Evolutionary conservation across 2,888 invertebrate genomes (phyloP), one percentile per base, ranked within the genome.

Genomic region (Meteorus cinctellus): DNA sequence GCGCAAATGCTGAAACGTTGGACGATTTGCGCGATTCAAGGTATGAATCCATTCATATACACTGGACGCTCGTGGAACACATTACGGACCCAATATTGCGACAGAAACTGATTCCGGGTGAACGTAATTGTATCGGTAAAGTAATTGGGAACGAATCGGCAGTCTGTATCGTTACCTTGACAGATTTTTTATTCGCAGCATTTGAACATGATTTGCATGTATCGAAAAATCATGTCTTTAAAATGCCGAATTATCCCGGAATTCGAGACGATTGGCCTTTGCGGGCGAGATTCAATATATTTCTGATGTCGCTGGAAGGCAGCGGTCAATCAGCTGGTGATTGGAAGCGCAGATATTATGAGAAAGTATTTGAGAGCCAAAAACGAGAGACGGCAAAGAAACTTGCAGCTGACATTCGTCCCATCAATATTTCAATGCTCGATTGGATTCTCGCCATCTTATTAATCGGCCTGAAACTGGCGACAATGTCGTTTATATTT

Each of bases 231-330:
- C 55, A n/a, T n/a, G 1, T 51, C 14, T 4, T 24, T 14, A 27
- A n/a, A 12, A 5, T 12, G 1, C 4, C 6, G 29, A 16, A 48
- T 2, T 2, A 6, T 63, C 34, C 14, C n/a, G 8, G 5, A n/a
- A 34, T 34, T 4, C 63, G 63, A 14, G n/a, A 63, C 8, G 34
- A 63, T 29, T 63, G 63, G 63, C 63, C 63, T 29, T 63, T 63
- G 14, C 6, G 14, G 16, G 31, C 8, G n/a, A 34, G 63, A 14
- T 34, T 63, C 16, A 34, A 63, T 14, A 14, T 31, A 4, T 2
- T 63, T 0, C 4, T 63, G 1, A 29, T 63, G 34, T 34, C 0
- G 34, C 6, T 19, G 29, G 24, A 34, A 34, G 8, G 34, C 34
- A 34, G 34, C 8, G 34, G 34, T 6, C 34, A 34, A 34, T 6